A percentile compares a stretch with the other conserved stretches of the same genome.
Conservation (phyloP, 2,797 vertebrate species). For the Cygnus olor region DNA sequence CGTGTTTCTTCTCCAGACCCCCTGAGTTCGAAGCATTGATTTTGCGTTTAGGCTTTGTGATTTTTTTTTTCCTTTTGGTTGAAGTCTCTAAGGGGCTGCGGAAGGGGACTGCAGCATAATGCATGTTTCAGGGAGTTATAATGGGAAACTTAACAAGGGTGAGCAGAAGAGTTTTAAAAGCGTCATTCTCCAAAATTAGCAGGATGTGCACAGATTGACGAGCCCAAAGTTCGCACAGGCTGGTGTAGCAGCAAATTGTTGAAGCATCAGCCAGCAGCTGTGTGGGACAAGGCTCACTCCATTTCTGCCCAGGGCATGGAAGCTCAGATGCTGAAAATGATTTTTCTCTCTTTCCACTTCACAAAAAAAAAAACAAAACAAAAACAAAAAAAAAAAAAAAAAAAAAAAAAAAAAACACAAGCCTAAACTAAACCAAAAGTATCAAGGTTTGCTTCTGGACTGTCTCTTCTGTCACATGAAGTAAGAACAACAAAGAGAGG, state of each 20-base stretch:
- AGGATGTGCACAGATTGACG: fast-evolving
- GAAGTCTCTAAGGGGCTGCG: background rate
- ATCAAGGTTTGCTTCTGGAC: background rate
- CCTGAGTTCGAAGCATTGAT: background rate
- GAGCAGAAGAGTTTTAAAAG: background rate
- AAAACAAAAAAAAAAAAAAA: background rate
- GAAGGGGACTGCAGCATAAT: background rate
- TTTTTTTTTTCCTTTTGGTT: background rate
- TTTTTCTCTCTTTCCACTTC: background rate
- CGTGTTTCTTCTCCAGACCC: background rate
- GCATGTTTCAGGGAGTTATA: background rate
- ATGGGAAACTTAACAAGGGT: background rate
- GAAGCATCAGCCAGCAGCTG: background rate
- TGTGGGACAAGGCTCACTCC: background rate
- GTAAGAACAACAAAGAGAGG: background rate
- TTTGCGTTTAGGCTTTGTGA: background rate
- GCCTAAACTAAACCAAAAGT: background rate
- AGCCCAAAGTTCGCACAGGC: background rate
- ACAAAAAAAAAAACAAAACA: too few species aligned
- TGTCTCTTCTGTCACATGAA: too few species aligned
- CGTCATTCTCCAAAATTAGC: background rate
- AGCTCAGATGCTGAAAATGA: background rate
- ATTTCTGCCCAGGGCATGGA: background rate
- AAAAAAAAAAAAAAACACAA: background rate
- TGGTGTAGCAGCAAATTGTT: background rate